These are phyloP conservation scores for Hypselothyrea guttata DNA, from an alignment of 2,888 invertebrate species.

Conservation along the genomic window DNA sequence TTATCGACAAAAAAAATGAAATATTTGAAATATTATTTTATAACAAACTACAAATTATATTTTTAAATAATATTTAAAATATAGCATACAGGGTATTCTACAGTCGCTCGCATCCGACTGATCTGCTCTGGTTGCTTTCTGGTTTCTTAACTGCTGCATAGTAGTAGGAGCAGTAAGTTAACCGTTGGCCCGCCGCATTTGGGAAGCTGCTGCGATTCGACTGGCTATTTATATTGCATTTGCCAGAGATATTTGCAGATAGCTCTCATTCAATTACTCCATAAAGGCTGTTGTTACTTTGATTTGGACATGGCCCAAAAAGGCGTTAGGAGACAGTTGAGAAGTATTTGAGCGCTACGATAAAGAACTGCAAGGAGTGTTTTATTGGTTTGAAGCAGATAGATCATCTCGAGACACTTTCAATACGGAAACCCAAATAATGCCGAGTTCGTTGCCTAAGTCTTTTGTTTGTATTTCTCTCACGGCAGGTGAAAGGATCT, in stretches of 20 bases:
- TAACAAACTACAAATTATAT: no score
- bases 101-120: no score
- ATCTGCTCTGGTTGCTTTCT: no score
- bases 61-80: no score
- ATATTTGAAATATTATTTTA: no score
- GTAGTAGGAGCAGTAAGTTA: constrained; percentile 21
- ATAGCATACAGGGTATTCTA: no score
- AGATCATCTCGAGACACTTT: constrained; percentile 43
- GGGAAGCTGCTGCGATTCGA: constrained; percentile 64
- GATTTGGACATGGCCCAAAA: constrained; percentile 37
- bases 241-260: constrained; percentile 54
- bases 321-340: constrained; percentile 47
- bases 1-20: no score
- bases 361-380: constrained; percentile 67
- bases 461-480: constrained; percentile 58
- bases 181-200: constrained; percentile 53
- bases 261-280: constrained; percentile 63
- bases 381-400: no score
- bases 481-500: constrained; percentile 67
- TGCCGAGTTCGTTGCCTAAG: constrained; percentile 69
- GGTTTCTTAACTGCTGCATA: no score
- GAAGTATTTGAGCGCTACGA: constrained; percentile 41
- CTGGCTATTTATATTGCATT: constrained; percentile 41
- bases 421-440: constrained; percentile 57
- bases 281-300: constrained; percentile 11